Evolutionary conservation across 2,888 invertebrate species (phyloP).

Genomic region (Siphonodentalium dalli): DNA sequence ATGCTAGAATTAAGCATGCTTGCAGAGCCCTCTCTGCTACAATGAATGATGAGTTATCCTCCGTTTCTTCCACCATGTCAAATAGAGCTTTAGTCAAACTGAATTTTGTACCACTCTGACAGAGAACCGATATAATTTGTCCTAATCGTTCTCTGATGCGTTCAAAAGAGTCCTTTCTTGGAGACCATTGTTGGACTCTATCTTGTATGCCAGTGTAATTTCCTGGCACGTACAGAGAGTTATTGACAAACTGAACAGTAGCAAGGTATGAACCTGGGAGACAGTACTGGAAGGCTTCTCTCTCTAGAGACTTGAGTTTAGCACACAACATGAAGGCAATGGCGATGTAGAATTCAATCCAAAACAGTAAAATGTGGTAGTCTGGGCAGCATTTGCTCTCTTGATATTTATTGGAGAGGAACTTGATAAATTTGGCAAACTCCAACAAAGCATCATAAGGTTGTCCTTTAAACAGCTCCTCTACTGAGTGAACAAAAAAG

Average conservation of each 20-base stretch:
- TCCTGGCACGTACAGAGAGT: slow-evolving; percentile 22
- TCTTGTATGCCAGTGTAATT: background rate
- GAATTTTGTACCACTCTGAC: slow-evolving; percentile 17
- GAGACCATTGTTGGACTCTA: background rate
- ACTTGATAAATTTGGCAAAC: slow-evolving; percentile 38
- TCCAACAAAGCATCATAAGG: slow-evolving; percentile 37
- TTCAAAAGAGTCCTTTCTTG: background rate
- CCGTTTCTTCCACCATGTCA: slow-evolving; percentile 3
- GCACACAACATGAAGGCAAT: slow-evolving; percentile 34
- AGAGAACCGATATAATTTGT: slow-evolving; percentile 23
- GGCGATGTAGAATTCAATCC: slow-evolving; percentile 39
- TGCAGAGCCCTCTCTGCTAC: slow-evolving; percentile 39
- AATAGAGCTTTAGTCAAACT: slow-evolving; percentile 22
- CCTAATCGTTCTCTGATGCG: slow-evolving; percentile 23
- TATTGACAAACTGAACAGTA: slow-evolving; percentile 30
- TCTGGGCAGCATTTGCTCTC: slow-evolving; percentile 30
- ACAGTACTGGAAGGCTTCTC: slow-evolving; percentile 22
- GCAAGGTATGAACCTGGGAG: slow-evolving; percentile 33
- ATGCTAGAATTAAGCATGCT: slow-evolving; percentile 31
- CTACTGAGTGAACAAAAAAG: slow-evolving; percentile 32
- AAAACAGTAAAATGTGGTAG: slow-evolving; percentile 33
- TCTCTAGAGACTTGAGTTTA: slow-evolving; percentile 12
- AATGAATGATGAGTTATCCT: slow-evolving; percentile 7
- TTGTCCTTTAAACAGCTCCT: slow-evolving; percentile 22
- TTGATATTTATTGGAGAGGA: slow-evolving; percentile 18